These are phyloP conservation scores for Accipiter cooperii DNA, from an alignment of 2,113 vertebrate genomes.

Conservation along the genomic window DNA sequence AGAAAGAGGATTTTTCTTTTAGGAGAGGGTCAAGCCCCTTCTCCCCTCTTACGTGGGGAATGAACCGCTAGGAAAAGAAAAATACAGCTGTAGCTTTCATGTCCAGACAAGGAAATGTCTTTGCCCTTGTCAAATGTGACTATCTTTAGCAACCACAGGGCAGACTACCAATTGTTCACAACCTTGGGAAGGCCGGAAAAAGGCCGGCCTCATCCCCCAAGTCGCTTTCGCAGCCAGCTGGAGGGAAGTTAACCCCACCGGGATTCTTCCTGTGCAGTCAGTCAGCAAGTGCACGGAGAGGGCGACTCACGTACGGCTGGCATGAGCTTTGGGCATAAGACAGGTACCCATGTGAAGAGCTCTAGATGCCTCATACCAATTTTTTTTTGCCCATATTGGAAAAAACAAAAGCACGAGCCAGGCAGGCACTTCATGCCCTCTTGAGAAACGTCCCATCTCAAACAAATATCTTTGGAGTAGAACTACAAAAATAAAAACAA, in stretches of 20 bases:
- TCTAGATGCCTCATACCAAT: fast-evolving
- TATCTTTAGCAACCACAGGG: neutral
- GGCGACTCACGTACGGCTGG: fast-evolving
- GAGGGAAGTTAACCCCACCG: neutral
- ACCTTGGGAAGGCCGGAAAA: neutral
- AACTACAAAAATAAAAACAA: neutral
- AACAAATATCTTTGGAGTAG: neutral
- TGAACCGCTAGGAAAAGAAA: neutral
- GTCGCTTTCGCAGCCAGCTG: neutral
- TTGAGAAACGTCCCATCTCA: fast-evolving
- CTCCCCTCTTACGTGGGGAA: neutral
- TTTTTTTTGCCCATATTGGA: neutral
- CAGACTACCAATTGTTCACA: neutral
- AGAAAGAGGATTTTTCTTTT: neutral
- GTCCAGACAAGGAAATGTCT: neutral
- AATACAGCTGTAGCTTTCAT: neutral
- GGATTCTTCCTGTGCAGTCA: neutral
- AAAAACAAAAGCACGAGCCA: neutral
- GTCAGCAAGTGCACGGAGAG: fast-evolving
- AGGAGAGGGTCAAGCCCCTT: neutral
- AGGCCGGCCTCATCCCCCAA: neutral
- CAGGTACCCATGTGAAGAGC: fast-evolving
- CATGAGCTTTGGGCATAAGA: fast-evolving
- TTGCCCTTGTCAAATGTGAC: neutral
- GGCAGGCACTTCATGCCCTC: neutral